A percentile compares a stretch with the other conserved stretches of the same genome.
Evolutionary conservation across 2,888 invertebrate genomes (phyloP).

Genomic region (Corythucha ciliata): DNA sequence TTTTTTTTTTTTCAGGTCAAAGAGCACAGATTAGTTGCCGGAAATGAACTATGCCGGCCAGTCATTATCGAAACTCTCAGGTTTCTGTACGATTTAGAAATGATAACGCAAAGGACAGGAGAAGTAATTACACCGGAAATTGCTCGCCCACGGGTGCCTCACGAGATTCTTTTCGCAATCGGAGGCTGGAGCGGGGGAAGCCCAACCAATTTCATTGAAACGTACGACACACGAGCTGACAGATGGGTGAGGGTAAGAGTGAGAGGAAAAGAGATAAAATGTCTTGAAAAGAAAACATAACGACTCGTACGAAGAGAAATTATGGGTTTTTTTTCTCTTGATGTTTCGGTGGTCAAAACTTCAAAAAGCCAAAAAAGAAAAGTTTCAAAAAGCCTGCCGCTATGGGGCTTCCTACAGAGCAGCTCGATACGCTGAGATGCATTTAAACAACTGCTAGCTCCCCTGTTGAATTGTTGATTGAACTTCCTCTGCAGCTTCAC

Average conservation of each 20-base stretch:
- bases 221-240: constrained; percentile 81
- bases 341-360: too few relatives aligned
- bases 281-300: too few relatives aligned
- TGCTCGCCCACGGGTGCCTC: constrained; percentile 64
- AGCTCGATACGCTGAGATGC: too few relatives aligned
- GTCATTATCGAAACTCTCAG: constrained; percentile 84
- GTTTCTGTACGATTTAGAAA: constrained; percentile 85
- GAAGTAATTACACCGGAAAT: constrained; percentile 79
- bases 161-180: constrained; percentile 77
- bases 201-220: constrained; percentile 70
- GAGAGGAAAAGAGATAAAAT: too few relatives aligned
- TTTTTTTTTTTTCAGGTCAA: constrained; percentile 57
- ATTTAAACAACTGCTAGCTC: too few relatives aligned
- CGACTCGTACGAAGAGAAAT: too few relatives aligned
- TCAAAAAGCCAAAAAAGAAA: too few relatives aligned
- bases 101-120: constrained; percentile 67
- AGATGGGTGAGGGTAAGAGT: constrained; percentile 77
- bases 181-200: constrained; percentile 70
- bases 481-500: too few relatives aligned
- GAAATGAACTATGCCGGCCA: constrained; percentile 73
- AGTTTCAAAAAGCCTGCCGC: too few relatives aligned
- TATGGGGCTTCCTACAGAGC: too few relatives aligned
- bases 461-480: too few relatives aligned
- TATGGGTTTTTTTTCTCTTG: too few relatives aligned
- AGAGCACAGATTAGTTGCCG: constrained; percentile 74